Evolutionary conservation across 2,888 invertebrate genomes (phyloP), one percentile per base, ranked within the genome.

Genomic region (Cantharis nigra): DNA sequence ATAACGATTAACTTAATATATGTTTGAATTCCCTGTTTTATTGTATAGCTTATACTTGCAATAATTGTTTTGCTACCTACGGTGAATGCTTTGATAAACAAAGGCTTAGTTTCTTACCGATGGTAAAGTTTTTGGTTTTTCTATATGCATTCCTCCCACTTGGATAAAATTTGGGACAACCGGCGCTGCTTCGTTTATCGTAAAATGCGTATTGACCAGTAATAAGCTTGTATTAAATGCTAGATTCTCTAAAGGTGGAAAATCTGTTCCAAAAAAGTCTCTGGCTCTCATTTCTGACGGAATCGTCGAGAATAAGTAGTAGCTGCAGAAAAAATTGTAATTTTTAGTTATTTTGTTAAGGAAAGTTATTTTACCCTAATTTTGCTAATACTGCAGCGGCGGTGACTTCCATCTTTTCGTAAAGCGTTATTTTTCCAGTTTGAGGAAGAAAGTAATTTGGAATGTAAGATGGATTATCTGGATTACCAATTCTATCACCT

Each of bases 381-480:
- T 81, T 82, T 5, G 78, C 72, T 1, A 74, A 7, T 10, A 82
- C 63, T 14, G 78, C 74, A 16, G 89, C 87, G 33, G 89, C 70
- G 0, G 87, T 87, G 81, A 90, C 90, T 62, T 89, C 86, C 3
- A 91, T 79, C 16, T 92, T 88, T 74, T 92, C 89, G 0, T 82
- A 67, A 83, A 91, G 91, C 9, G 85, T 87, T 89, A 93, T 90
- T 13, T 88, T 86, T 0, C 89, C 87, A 0, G 88, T 87, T 79
- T 89, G 91, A 4, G 90, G 90, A n/a, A 90, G 86, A 80, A 91
- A 91, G 82, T 90, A 89, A 28, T 89, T 89, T n/a, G 93, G 92
- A 11, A 92, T 89, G 80, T 90, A 91, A 0, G 93, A 90, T 0
- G 92, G 92, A 78, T 91, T 91, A 80, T 90, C 91, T 0, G 91